These are phyloP conservation scores for Geodia barretti DNA, from an alignment of 37 sponge, comb jelly and placozoan species.

Conservation along the genomic window DNA sequence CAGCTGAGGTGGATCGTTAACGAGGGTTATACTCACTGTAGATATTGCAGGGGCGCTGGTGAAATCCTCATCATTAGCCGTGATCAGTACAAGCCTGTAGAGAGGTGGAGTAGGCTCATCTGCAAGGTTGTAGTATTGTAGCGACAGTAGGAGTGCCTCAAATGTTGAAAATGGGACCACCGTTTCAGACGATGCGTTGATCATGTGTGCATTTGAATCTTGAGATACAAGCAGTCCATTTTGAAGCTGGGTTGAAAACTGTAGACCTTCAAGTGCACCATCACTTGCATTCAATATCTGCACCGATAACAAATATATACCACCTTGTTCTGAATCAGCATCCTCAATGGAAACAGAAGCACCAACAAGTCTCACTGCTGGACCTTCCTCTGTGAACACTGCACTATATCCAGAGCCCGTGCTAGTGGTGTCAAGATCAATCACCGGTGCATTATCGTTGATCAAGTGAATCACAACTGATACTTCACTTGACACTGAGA, in stretches of 20 bases:
- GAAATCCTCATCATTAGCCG: conserved; percentile 47
- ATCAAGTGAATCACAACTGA: conserved; percentile 12
- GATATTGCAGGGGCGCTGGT: conserved; percentile 12
- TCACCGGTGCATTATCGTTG: conserved; percentile 29
- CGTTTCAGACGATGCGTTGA: conserved; percentile 5
- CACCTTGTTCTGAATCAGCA: conserved; percentile 24
- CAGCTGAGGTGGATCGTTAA: conserved; percentile 63
- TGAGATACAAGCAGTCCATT: neutral
- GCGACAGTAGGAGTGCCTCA: conserved; percentile 11
- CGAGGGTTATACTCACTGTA: conserved; percentile 15
- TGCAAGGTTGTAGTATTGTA: conserved; percentile 54
- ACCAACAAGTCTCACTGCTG: conserved; percentile 25
- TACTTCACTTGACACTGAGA: neutral
- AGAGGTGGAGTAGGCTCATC: conserved; percentile 54
- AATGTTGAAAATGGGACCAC: conserved; percentile 14
- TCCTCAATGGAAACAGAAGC: conserved; percentile 30
- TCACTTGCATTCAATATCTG: conserved; percentile 26
- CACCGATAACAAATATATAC: neutral
- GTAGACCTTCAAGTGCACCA: conserved; percentile 24
- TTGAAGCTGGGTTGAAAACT: neutral
- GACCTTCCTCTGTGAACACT: conserved; percentile 51
- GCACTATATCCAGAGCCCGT: conserved; percentile 14
- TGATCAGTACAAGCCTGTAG: conserved; percentile 26
- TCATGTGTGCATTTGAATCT: neutral
- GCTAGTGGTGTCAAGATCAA: conserved; percentile 15